Percentiles rank a stretch among this genome's conserved stretches.
These are phyloP conservation scores for Chaetodon trifasciatus DNA, from an alignment of 2,797 vertebrate species.

Conservation along the genomic window DNA sequence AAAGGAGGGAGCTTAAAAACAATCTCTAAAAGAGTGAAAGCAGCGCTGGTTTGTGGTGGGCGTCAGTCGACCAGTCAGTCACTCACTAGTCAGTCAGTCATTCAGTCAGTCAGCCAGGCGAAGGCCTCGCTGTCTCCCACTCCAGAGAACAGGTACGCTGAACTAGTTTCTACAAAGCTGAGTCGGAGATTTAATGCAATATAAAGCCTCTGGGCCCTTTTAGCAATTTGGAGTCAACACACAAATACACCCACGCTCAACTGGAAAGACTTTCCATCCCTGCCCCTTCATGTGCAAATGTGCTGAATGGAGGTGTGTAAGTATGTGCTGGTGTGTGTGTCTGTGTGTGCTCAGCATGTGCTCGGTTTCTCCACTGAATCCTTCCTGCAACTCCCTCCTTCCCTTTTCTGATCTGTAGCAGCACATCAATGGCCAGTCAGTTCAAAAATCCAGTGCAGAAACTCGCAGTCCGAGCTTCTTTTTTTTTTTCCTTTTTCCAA, in stretches of 20 bases:
- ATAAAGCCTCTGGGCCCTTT: conserved; percentile 81
- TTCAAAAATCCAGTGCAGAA: conserved; percentile 38
- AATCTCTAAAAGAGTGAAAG: conserved; percentile 68
- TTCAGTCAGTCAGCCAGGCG: conserved; percentile 56
- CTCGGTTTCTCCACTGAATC: conserved; percentile 67
- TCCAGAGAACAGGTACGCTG: conserved; percentile 76
- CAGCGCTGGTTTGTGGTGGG: conserved; percentile 60
- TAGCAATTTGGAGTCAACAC: conserved; percentile 83
- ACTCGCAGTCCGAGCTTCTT: conserved; percentile 1
- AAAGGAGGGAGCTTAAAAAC: conserved; percentile 70
- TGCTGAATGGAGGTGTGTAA: conserved; percentile 73
- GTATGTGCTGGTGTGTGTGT: conserved; percentile 42
- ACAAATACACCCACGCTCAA: conserved; percentile 79
- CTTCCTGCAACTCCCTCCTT: conserved; percentile 61
- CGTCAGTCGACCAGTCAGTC: conserved; percentile 70
- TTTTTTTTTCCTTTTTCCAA: conserved; percentile 12
- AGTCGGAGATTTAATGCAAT: conserved; percentile 79
- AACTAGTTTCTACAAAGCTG: conserved; percentile 80
- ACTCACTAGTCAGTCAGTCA: conserved; percentile 48
- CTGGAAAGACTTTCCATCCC: conserved; percentile 77
- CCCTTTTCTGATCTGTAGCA: conserved; percentile 56
- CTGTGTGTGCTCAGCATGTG: conserved; percentile 39
- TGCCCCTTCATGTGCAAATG: conserved; percentile 82
- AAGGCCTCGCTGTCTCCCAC: conserved; percentile 64
- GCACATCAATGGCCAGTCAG: conserved; percentile 56